Percentiles rank a stretch among this genome's conserved stretches.
phyloP scores from a whole-genome alignment of 2,888 invertebrate genomes.

The Scaeva pyrastri region DNA sequence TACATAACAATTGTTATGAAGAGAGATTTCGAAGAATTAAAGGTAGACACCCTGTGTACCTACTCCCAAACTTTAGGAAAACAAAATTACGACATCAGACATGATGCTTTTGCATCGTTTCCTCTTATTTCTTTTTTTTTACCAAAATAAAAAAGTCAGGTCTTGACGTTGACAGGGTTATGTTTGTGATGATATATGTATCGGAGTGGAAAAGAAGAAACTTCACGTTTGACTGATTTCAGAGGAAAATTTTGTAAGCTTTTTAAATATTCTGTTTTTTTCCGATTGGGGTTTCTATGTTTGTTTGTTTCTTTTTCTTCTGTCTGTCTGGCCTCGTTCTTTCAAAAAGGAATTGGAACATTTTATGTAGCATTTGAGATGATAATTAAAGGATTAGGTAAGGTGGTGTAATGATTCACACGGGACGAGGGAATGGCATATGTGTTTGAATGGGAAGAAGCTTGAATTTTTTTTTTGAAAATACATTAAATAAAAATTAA shows the following conservation, averaged over 20 bases:
- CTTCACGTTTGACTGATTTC: slow-evolving; percentile 49
- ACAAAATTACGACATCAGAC: slow-evolving; percentile 52
- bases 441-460: not conserved
- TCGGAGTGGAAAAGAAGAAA: slow-evolving; percentile 43
- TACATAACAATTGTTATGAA: slow-evolving; percentile 9
- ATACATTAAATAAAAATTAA: too few relatives aligned
- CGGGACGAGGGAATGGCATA: slow-evolving; percentile 2
- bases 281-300: slow-evolving; percentile 5
- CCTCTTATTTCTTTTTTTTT: not conserved
- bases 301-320: slow-evolving; percentile 2
- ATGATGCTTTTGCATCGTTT: slow-evolving; percentile 36
- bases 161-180: slow-evolving; percentile 18
- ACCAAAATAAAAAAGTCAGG: not conserved
- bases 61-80: slow-evolving; percentile 16
- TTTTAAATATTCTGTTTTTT: slow-evolving; percentile 34
- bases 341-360: slow-evolving; percentile 46
- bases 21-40: not conserved
- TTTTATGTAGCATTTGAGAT: slow-evolving; percentile 35
- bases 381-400: not conserved
- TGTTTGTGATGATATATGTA: not conserved
- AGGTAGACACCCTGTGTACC: not conserved
- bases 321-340: slow-evolving; percentile 44
- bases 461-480: not conserved
- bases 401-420: slow-evolving; percentile 13
- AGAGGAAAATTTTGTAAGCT: slow-evolving; percentile 28